Base-by-base conservation (phyloP, 2,888 invertebrate genomes). In the Patella pellucida region DNA sequence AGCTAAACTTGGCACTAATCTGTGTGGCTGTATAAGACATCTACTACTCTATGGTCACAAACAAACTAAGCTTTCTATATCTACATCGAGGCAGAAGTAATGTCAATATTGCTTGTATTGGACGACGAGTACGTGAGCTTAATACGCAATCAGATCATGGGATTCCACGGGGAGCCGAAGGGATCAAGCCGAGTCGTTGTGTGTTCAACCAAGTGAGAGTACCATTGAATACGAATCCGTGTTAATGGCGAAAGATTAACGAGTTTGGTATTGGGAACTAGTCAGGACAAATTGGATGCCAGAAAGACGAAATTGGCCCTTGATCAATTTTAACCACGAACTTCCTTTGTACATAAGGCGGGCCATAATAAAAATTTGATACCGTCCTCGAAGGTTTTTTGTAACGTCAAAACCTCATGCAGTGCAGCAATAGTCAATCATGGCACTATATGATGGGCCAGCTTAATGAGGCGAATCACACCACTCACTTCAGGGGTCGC, bases 131-230 rank as follows among this genome's bases (percentile, higher is more conserved):
- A 62, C 62, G 62, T 62, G 62, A 62, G 62, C 62, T 23, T 23
- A 23, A 62, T 62, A 23, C 14, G 23, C 23, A 62, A 62, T 62
- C 62, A 62, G 41, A 41, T 23, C 62, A 62, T 12, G 19, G 19
- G 19, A 62, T 62, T 62, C 62, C 62, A 62, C 62, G 62, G 62
- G 62, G 62, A 62, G 12, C 23, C 19, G 19, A 23, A 62, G 11
- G 62, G 62, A 62, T 62, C 23, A n/a, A 23, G n/a, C 19, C 19
- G 23, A 62, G 62, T 62, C 62, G 62, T 62, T 62, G 62, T 62
- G 62, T 62, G 62, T 62, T 62, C 62, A 62, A 62, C 62, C 62
- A 62, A 62, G 62, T 62, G 62, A 62, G 23, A 62, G 62, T 62
- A 62, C 62, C 23, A 62, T 62, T 23, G 62, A 62, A 62, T 62